These are phyloP conservation scores for Lysandra bellargus DNA, from an alignment of 2,888 invertebrate species.

Conservation along the genomic window DNA sequence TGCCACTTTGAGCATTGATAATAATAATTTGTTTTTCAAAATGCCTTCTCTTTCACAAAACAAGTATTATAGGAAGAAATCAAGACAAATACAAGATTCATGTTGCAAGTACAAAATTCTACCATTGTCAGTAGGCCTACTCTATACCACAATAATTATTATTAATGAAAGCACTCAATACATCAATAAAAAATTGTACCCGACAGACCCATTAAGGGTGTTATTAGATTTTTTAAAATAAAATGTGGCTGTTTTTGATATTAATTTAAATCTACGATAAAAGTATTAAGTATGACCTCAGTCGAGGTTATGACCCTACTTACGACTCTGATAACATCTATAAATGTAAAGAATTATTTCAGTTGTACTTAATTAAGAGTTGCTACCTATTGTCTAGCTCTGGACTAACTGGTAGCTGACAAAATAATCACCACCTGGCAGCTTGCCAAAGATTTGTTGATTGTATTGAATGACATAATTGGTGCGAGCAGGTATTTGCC, in stretches of 20 bases:
- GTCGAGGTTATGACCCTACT: not conserved
- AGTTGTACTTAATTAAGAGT: not conserved
- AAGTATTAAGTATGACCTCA: not conserved
- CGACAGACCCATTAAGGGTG: too few relatives aligned
- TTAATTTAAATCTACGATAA: not conserved
- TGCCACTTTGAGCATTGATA: too few relatives aligned
- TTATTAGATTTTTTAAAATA: not conserved
- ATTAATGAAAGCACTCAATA: too few relatives aligned
- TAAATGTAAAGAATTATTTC: not conserved
- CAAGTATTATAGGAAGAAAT: too few relatives aligned
- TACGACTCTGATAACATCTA: not conserved
- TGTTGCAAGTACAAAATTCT: too few relatives aligned
- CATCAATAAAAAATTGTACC: too few relatives aligned
- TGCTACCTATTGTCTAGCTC: not conserved
- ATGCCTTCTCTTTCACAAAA: too few relatives aligned
- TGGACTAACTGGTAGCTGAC: conserved; percentile 4
- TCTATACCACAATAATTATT: too few relatives aligned
- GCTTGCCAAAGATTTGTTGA: conserved; percentile 4
- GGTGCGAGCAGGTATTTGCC: not conserved
- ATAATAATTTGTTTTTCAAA: too few relatives aligned
- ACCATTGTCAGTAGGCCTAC: too few relatives aligned
- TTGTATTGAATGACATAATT: conserved; percentile 5
- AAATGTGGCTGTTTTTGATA: not conserved
- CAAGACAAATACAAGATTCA: too few relatives aligned
- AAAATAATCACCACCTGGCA: conserved; percentile 6